Evolutionary conservation across 2,888 invertebrate genomes (phyloP).

Genomic region (Incurvaria masculella): DNA sequence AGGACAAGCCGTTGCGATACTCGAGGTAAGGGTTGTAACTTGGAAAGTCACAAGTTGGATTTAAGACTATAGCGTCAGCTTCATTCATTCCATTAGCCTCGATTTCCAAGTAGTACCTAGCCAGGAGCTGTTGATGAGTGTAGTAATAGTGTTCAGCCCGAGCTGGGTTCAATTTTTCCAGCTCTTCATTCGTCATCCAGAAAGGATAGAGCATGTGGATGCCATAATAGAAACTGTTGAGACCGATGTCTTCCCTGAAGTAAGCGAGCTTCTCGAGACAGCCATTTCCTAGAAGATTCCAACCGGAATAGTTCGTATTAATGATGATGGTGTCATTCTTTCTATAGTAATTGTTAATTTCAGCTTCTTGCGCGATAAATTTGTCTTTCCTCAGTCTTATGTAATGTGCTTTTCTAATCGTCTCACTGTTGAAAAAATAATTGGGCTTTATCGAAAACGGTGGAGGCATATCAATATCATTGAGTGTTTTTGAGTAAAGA

Average conservation of each 20-base stretch:
- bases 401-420: conserved; percentile 29
- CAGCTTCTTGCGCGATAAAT: conserved; percentile 20
- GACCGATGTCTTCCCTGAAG: conserved; percentile 61
- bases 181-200: conserved; percentile 53
- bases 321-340: conserved; percentile 26
- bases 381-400: conserved; percentile 25
- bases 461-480: conserved; percentile 30
- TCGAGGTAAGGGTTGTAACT: conserved; percentile 34
- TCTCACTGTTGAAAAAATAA: conserved; percentile 38
- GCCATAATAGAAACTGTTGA: conserved; percentile 59
- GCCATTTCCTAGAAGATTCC: conserved; percentile 44
- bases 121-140: conserved; percentile 34
- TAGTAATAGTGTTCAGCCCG: conserved; percentile 40
- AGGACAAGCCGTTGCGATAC: conserved; percentile 41
- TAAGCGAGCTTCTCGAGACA: conserved; percentile 56
- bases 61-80: neutral
- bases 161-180: conserved; percentile 28
- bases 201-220: conserved; percentile 55
- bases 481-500: conserved; percentile 31
- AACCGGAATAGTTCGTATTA: conserved; percentile 45
- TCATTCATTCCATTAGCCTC: conserved; percentile 13
- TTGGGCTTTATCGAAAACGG: conserved; percentile 48
- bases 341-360: conserved; percentile 26
- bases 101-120: conserved; percentile 36
- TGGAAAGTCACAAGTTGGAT: conserved; percentile 6